Conservation (phyloP, 1,140 invertebrate species). For the Drosophila murphyi region DNA sequence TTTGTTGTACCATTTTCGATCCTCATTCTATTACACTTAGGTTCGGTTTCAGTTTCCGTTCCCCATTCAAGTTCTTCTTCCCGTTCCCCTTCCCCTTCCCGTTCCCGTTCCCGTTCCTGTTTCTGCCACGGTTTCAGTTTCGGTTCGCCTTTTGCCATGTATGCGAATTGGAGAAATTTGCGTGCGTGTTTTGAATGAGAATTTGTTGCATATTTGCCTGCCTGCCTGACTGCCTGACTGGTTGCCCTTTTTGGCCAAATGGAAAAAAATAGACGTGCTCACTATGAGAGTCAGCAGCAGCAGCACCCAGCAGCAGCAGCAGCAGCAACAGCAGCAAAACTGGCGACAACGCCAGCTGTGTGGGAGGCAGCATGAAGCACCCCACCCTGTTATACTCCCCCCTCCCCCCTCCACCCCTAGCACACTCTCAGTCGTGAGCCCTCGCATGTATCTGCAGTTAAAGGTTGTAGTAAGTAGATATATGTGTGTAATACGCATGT, state of each 20-base stretch:
- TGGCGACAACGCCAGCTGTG: conserved; percentile 24
- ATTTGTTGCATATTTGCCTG: conserved; percentile 80
- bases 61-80: not conserved
- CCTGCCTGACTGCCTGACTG: conserved; percentile 37
- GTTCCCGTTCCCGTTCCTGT: conserved; percentile 2
- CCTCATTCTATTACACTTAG: conserved; percentile 80
- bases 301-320: conserved; percentile 1
- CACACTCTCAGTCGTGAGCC: not conserved
- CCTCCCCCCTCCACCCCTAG: not conserved
- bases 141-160: conserved; percentile 46
- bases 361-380: not conserved
- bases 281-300: conserved; percentile 22
- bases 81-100: conserved; percentile 2
- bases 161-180: conserved; percentile 82
- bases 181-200: conserved; percentile 83
- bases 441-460: conserved; percentile 45
- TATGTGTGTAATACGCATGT: conserved; percentile 4
- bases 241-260: conserved; percentile 63
- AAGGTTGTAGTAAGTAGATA: conserved; percentile 63
- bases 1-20: conserved; percentile 81
- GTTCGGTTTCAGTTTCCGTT: conserved; percentile 44
- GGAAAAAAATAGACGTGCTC: conserved; percentile 80
- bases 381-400: no score
- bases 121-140: conserved; percentile 23
- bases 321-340: conserved; percentile 8